Conservation (phyloP, 1,140 invertebrate genomes). For the Drosophila rufa region DNA sequence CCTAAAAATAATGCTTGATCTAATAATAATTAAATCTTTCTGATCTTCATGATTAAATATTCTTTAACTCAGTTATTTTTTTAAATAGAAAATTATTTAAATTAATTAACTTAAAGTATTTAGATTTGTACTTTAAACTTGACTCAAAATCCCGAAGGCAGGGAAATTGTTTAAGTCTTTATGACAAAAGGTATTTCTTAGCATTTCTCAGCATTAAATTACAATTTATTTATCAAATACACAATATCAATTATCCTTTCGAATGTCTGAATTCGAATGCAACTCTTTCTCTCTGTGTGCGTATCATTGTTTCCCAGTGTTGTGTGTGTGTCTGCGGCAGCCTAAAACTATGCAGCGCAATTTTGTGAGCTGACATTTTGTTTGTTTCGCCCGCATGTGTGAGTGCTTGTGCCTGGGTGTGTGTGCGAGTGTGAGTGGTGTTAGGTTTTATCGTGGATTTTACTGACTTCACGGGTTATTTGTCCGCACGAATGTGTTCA, state of each 20-base stretch:
- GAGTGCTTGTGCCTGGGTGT: background rate
- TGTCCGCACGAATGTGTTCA: constrained; percentile 74
- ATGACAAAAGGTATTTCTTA: background rate
- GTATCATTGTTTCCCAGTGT: constrained; percentile 39
- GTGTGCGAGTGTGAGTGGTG: constrained; percentile 32
- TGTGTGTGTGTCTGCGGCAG: constrained; percentile 44
- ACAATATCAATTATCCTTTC: too few relatives aligned
- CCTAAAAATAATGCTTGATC: too few relatives aligned
- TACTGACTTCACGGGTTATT: constrained; percentile 80
- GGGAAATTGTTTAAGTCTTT: background rate
- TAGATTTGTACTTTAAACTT: background rate
- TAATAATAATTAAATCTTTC: too few relatives aligned
- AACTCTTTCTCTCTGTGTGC: constrained; percentile 11
- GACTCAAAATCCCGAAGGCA: background rate
- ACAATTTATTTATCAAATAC: too few relatives aligned
- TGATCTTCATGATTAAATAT: too few relatives aligned
- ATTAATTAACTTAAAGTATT: background rate
- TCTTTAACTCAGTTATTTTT: too few relatives aligned
- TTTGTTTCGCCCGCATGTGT: constrained; percentile 35
- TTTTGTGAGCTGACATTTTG: constrained; percentile 77
- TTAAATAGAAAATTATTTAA: background rate
- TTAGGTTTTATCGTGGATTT: constrained; percentile 76
- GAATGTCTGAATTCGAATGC: too few relatives aligned
- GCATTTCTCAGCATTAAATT: too few relatives aligned
- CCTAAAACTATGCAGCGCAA: constrained; percentile 79